Percentiles rank a stretch among this genome's conserved stretches.
Evolutionary conservation across 2,888 invertebrate species (phyloP).

Genomic region (Didymodactylos carnosus): DNA sequence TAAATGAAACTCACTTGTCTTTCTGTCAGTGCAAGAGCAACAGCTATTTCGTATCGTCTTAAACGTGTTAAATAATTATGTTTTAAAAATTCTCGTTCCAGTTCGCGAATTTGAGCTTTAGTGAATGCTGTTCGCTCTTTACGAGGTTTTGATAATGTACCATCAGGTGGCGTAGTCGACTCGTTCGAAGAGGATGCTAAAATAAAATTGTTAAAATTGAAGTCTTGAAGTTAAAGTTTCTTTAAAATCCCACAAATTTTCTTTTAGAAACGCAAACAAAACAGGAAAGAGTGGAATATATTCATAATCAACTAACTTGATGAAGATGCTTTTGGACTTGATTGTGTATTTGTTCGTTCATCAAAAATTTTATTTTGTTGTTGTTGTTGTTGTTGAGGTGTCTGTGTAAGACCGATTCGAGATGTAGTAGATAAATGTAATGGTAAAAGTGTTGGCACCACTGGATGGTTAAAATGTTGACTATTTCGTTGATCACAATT

Average conservation of each 20-base stretch:
- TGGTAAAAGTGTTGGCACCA: no score
- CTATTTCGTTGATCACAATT: no score
- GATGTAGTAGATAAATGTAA: no score
- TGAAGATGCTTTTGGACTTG: background rate
- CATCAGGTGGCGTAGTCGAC: background rate
- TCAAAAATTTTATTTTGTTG: no score
- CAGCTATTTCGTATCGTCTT: conserved; percentile 73
- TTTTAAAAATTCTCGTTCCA: conserved; percentile 64
- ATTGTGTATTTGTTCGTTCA: background rate
- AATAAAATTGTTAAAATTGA: no score
- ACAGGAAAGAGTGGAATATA: no score
- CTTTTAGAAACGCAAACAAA: background rate
- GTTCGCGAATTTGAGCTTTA: conserved; percentile 59
- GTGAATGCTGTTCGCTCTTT: conserved; percentile 86
- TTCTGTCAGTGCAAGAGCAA: conserved; percentile 67
- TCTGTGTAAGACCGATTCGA: no score
- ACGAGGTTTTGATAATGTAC: conserved; percentile 18
- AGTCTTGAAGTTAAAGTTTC: no score
- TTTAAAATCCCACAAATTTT: no score
- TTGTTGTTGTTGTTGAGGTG: no score
- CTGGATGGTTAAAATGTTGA: no score
- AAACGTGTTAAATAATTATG: conserved; percentile 76
- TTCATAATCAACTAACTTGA: no score
- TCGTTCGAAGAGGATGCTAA: background rate
- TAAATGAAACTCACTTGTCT: conserved; percentile 46